phyloP scores from a whole-genome alignment of 2,797 vertebrate genomes.

The Pyrocephalus nanus region DNA sequence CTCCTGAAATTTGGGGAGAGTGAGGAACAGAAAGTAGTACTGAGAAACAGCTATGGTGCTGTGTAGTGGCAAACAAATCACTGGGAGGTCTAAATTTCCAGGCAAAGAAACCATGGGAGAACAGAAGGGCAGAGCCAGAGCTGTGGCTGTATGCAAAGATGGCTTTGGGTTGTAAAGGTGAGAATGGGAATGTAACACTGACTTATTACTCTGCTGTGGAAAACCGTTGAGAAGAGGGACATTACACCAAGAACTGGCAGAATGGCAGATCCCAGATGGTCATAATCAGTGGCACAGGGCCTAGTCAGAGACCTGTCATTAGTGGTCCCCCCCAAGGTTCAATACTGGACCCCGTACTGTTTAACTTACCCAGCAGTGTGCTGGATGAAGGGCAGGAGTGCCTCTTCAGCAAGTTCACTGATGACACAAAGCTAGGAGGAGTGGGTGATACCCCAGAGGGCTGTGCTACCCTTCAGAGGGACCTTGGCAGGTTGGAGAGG shows the following conservation, averaged over 20 bases:
- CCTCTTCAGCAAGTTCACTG: neutral
- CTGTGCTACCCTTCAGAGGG: neutral
- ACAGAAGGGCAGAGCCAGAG: neutral
- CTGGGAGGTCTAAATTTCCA: neutral
- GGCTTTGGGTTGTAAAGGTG: neutral
- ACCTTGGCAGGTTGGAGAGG: neutral
- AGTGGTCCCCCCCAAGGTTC: neutral
- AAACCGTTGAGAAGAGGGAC: neutral
- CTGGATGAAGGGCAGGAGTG: neutral
- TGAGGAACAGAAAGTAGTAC: neutral
- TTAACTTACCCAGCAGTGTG: neutral
- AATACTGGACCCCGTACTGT: neutral
- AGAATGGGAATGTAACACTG: neutral
- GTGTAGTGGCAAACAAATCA: neutral
- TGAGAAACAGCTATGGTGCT: neutral
- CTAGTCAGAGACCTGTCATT: neutral
- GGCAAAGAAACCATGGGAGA: neutral
- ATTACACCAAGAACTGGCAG: neutral
- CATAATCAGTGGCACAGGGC: neutral
- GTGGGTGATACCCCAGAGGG: rapidly evolving
- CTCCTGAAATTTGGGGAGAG: neutral
- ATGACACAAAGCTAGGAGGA: neutral
- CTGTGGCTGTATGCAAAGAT: neutral
- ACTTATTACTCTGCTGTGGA: neutral
- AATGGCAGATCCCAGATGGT: neutral